Percentiles rank a stretch among this genome's conserved stretches.
Conservation (phyloP, 2,113 vertebrate genomes). For the Conger conger region DNA sequence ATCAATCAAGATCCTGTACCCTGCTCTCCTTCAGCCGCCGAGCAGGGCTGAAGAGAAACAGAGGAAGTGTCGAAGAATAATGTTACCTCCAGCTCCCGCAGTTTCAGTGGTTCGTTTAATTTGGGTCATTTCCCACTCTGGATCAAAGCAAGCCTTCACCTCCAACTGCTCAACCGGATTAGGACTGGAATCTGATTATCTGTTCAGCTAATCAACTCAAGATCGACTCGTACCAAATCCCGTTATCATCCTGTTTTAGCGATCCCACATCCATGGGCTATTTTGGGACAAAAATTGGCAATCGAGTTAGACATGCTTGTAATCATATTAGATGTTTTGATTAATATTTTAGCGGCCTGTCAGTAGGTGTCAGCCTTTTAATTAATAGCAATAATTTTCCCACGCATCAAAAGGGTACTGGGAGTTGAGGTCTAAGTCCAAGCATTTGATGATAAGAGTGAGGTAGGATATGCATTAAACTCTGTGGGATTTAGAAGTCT, state of each 20-base stretch:
- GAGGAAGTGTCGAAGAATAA: neutral
- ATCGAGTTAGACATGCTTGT: slow-evolving; percentile 25
- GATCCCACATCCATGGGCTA: slow-evolving; percentile 12
- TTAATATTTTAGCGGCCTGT: neutral
- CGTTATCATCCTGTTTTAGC: slow-evolving; percentile 29
- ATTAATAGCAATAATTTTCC: neutral
- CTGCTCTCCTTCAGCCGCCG: neutral
- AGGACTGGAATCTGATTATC: slow-evolving; percentile 38
- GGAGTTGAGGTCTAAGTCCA: slow-evolving; percentile 28
- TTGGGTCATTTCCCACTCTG: slow-evolving; percentile 43
- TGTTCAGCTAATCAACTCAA: slow-evolving; percentile 28
- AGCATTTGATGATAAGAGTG: slow-evolving; percentile 53
- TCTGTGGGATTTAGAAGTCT: slow-evolving; percentile 68
- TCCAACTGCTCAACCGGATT: slow-evolving; percentile 48
- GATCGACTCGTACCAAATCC: slow-evolving; percentile 26
- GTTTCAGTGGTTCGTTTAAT: slow-evolving; percentile 43
- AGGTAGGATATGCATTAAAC: slow-evolving; percentile 66
- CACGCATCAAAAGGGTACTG: neutral
- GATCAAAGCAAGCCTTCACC: slow-evolving; percentile 52
- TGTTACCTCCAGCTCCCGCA: slow-evolving; percentile 30
- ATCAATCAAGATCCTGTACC: neutral
- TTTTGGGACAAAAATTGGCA: slow-evolving; percentile 6
- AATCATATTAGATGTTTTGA: slow-evolving; percentile 15
- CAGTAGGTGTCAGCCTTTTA: neutral
- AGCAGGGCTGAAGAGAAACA: neutral